A percentile compares a stretch with the other conserved stretches of the same genome.
These are phyloP conservation scores for Cromileptes altivelis DNA, from an alignment of 2,113 vertebrate species.

Conservation along the genomic window DNA sequence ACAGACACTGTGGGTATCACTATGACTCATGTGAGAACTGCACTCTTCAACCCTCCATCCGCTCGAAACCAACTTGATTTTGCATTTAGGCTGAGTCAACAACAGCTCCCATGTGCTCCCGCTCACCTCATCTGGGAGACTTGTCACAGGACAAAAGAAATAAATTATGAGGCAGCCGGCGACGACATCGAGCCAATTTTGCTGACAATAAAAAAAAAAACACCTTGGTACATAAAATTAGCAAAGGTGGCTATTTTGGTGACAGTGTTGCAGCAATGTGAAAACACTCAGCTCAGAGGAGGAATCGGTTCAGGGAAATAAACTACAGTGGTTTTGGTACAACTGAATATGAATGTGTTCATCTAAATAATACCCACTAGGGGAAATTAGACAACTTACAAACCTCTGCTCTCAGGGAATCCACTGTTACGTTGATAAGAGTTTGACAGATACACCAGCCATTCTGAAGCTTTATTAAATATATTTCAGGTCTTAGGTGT, in stretches of 20 bases:
- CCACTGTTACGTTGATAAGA: not conserved
- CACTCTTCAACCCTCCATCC: not conserved
- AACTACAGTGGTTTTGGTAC: not conserved
- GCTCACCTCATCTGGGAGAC: conserved; percentile 60
- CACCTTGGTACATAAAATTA: conserved; percentile 59
- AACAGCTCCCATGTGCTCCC: conserved; percentile 45
- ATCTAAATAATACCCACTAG: conserved; percentile 9
- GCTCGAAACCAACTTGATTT: conserved; percentile 5
- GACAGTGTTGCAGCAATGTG: conserved; percentile 22
- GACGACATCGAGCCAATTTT: conserved; percentile 47
- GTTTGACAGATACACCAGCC: not conserved
- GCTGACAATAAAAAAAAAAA: conserved; percentile 65
- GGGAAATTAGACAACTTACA: conserved; percentile 29
- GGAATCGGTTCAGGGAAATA: conserved; percentile 10
- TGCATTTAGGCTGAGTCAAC: conserved; percentile 68
- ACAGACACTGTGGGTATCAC: not conserved
- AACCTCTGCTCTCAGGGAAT: not conserved
- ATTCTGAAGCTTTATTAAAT: not conserved
- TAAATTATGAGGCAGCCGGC: conserved; percentile 59
- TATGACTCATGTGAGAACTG: not conserved
- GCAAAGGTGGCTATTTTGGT: conserved; percentile 54
- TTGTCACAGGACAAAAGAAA: conserved; percentile 75
- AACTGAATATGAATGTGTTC: conserved; percentile 15
- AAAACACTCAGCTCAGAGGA: conserved; percentile 3
- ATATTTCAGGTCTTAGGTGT: not conserved